Percentiles rank a stretch among this genome's conserved stretches.
These are phyloP conservation scores for Drosophila yakuba DNA, from an alignment of 1,140 invertebrate genomes.

Conservation along the genomic window DNA sequence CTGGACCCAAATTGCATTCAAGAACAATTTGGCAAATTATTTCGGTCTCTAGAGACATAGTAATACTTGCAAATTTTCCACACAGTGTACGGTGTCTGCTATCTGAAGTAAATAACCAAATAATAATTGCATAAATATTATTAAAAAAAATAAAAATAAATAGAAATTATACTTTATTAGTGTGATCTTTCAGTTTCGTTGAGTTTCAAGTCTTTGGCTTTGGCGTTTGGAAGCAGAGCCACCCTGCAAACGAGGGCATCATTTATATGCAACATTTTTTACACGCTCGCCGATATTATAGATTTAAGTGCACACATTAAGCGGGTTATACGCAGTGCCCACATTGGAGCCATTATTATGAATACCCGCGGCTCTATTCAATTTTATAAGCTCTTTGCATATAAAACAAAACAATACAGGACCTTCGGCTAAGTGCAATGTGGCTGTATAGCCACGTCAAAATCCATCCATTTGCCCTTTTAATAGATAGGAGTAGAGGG, in stretches of 20 bases:
- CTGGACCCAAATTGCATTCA: slow-evolving; percentile 17
- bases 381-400: slow-evolving; percentile 71
- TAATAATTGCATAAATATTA: too few relatives aligned
- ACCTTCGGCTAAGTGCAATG: slow-evolving; percentile 55
- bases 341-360: slow-evolving; percentile 53
- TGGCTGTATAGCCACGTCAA: slow-evolving; percentile 10
- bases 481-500: slow-evolving; percentile 21
- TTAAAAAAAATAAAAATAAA: too few relatives aligned
- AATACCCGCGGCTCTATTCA: slow-evolving; percentile 61
- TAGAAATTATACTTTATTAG: too few relatives aligned
- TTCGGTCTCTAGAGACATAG: background rate
- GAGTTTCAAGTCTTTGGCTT: background rate
- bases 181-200: background rate
- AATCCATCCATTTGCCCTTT: slow-evolving; percentile 48
- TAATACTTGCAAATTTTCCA: too few relatives aligned
- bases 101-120: too few relatives aligned
- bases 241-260: slow-evolving; percentile 52
- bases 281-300: slow-evolving; percentile 70
- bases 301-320: slow-evolving; percentile 78
- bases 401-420: slow-evolving; percentile 54
- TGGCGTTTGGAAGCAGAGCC: slow-evolving; percentile 14
- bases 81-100: too few relatives aligned
- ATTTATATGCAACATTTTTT: slow-evolving; percentile 69
- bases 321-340: slow-evolving; percentile 35
- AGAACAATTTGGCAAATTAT: too few relatives aligned